A percentile compares a stretch with the other conserved stretches of the same genome.
These are phyloP conservation scores for Agrypnus murinus DNA, from an alignment of 2,888 invertebrate genomes.

Conservation along the genomic window DNA sequence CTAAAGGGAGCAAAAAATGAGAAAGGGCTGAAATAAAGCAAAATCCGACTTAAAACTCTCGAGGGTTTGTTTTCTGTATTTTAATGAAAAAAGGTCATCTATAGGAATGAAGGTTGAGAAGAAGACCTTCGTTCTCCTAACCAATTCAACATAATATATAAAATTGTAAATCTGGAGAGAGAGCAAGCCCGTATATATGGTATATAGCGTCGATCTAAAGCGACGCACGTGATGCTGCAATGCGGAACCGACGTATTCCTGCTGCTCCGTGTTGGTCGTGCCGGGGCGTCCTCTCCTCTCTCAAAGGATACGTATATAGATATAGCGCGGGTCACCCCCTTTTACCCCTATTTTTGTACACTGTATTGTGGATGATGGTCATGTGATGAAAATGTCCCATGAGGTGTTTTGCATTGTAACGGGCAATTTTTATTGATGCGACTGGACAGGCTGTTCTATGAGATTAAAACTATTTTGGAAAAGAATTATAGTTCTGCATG, in stretches of 20 bases:
- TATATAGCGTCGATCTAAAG: constrained; percentile 28
- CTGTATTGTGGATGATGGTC: too few relatives aligned
- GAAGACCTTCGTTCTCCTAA: not conserved
- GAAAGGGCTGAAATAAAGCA: too few relatives aligned
- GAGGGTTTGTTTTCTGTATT: constrained; percentile 3
- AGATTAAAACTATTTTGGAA: too few relatives aligned
- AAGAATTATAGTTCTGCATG: too few relatives aligned
- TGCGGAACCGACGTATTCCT: constrained; percentile 50
- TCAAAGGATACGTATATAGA: constrained; percentile 16
- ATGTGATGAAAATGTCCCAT: not conserved
- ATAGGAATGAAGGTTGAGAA: too few relatives aligned
- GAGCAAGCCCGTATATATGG: not conserved
- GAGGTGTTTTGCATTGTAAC: not conserved
- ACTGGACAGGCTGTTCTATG: too few relatives aligned
- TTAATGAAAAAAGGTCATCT: constrained; percentile 24
- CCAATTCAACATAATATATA: constrained; percentile 14
- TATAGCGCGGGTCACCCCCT: constrained; percentile 10
- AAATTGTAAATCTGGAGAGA: constrained; percentile 24
- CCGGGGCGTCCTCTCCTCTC: constrained; percentile 28
- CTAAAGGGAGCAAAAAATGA: too few relatives aligned
- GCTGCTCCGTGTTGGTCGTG: constrained; percentile 29
- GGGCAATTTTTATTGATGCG: too few relatives aligned
- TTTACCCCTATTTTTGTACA: not conserved
- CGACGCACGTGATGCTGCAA: constrained; percentile 56
- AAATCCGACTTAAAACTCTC: too few relatives aligned